Evolutionary conservation across 2,888 invertebrate species (phyloP).

Genomic region (Furcula furcula): DNA sequence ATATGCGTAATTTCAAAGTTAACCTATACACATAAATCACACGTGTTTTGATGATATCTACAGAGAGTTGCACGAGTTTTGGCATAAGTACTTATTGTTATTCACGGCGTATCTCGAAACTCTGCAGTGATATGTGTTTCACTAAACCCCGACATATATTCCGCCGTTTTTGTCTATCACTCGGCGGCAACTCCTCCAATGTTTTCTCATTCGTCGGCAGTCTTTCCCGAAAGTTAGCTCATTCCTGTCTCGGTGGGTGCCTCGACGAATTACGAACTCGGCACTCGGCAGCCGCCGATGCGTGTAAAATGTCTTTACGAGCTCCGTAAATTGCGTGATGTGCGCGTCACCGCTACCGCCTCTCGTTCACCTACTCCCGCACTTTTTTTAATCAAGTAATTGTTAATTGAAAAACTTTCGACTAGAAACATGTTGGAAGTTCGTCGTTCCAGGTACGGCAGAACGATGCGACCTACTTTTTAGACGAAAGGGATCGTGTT

Average conservation of each 20-base stretch:
- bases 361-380: constrained; percentile 21
- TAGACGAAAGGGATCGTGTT: constrained; percentile 42
- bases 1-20: constrained; percentile 43
- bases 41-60: constrained; percentile 44
- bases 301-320: constrained; percentile 73
- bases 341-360: constrained; percentile 46
- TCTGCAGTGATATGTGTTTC: constrained; percentile 58
- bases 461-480: constrained; percentile 51
- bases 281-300: constrained; percentile 69
- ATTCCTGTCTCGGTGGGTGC: constrained; percentile 67
- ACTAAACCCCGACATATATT: constrained; percentile 62
- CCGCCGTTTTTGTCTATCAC: constrained; percentile 68
- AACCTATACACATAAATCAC: constrained; percentile 44
- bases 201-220: constrained; percentile 71
- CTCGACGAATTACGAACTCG: constrained; percentile 65
- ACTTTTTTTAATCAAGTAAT: constrained; percentile 68
- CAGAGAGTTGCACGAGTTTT: constrained; percentile 45
- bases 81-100: constrained; percentile 49
- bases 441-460: constrained; percentile 43
- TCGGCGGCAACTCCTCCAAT: constrained; percentile 68
- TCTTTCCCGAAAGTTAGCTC: constrained; percentile 69
- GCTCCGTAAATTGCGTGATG: constrained; percentile 56
- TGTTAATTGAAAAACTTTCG: constrained; percentile 70
- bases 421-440: constrained; percentile 41
- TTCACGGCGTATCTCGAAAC: constrained; percentile 59